Base-by-base conservation (phyloP, 2,113 vertebrate genomes). In the Chrysemys picta region DNA sequence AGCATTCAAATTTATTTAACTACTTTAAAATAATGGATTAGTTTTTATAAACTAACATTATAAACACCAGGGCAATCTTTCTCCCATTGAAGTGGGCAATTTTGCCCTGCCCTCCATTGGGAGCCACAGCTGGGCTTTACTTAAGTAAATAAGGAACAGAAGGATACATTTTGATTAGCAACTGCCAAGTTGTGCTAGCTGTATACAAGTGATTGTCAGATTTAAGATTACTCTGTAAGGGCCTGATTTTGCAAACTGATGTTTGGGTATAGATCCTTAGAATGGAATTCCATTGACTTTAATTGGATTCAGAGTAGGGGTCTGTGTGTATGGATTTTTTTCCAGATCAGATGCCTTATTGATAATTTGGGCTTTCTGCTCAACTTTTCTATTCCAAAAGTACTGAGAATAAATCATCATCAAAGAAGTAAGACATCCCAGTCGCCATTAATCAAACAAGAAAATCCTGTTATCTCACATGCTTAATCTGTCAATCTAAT, bases 21-120 rank as follows among this genome's bases (percentile, higher is more conserved):
- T 53, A 79, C 42, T 45, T 76, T 76, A 76, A 76, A 42, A 84
- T 88, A 31, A 92, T 87, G 57, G 24, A 82, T 54, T 91, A 49
- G 65, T 38, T 21, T 87, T 84, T 80, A 50, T 47, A 84, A 88
- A 75, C 49, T 92, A 84, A 92, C 72, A 80, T 87, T 91, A 92
- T 84, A 80, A 72, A 29, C 38, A 91, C n/a, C 22, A 53, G n/a
- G 14, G 25, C 31, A 80, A 78, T 45, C 72, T 42, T 76, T 45
- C 72, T 76, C 38, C 72, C 24, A 13, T 13, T 45, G 72, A 76
- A 12, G 11, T 12, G 22, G 19, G 52, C 52, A 35, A 78, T 92
- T 93, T 69, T 21, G 31, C 78, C 81, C 10, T 22, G 57, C 4
- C 16, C 31, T 75, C 87, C 50, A 21, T 42, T 5, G 62, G 42